These are phyloP conservation scores for Therioaphis trifolii DNA, from an alignment of 2,888 invertebrate species.

Conservation along the genomic window DNA sequence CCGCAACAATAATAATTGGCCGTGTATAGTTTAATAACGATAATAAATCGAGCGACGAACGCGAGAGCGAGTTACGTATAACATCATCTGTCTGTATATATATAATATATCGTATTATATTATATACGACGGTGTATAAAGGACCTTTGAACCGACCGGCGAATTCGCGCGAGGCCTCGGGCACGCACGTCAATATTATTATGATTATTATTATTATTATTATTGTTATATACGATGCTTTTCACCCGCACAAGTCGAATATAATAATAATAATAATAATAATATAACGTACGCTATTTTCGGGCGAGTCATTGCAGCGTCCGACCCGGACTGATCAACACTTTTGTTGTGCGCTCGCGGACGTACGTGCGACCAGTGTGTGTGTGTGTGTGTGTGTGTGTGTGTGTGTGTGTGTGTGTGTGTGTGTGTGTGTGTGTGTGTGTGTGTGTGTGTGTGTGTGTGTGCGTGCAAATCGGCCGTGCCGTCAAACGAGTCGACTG, in stretches of 20 bases:
- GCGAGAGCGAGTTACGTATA: not conserved
- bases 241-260: not conserved
- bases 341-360: not conserved
- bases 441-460: not conserved
- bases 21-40: not conserved
- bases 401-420: not conserved
- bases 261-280: not conserved
- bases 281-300: not conserved
- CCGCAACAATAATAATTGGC: constrained; percentile 27
- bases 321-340: constrained; percentile 16
- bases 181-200: not conserved
- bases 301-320: constrained; percentile 12
- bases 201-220: not conserved
- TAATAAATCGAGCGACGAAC: constrained; percentile 12
- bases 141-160: constrained; percentile 45
- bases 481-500: not conserved
- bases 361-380: not conserved
- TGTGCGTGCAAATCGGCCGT: not conserved
- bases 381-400: not conserved
- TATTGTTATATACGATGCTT: not conserved
- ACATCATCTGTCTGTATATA: not conserved
- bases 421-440: not conserved
- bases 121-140: not conserved
- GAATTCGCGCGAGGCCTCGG: constrained; percentile 1
- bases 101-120: not conserved